Base-by-base conservation (phyloP, 2,113 vertebrate species). In the Panthera leo region DNA sequence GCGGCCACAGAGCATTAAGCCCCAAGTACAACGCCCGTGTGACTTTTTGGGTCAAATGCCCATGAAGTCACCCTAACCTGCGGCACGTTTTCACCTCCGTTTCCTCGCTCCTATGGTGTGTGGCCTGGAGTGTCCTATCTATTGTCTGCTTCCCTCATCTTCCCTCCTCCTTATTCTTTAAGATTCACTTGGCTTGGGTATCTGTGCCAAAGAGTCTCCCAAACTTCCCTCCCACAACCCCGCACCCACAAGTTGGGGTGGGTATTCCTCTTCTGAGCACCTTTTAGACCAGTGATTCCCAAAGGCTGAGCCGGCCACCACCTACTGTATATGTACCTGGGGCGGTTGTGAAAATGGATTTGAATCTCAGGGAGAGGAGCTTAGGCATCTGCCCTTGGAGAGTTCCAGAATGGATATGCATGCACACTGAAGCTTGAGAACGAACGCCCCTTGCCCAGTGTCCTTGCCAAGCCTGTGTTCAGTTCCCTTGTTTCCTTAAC, bases 41-140 rank as follows among this genome's bases (percentile, higher is more conserved):
- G 58, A 5, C 34, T 0, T 0, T 5, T 42, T 3, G 5, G 29
- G 48, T 21, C 48, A 12, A 13, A 5, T 5, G 29, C 68, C 29
- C 16, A 2, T 0, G 34, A 31, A 55, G 19, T 18, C 0, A 39
- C 27, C 27, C 7, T n/a, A 86, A 10, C 34, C n/a, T 5, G 2
- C 3, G 1, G 7, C 39, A 5, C 0, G 29, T 21, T n/a, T 67
- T 19, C 5, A 29, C 11, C 2, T 29, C 18, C 0, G 68, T 13
- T 29, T 83, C 53, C 53, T 63, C 27, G 6, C 15, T 16, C 21
- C 65, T 4, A 2, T 15, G 5, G 23, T 14, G 5, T 31, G 65
- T 31, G 76, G 91, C 79, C 70, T 80, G 34, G 29, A 73, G 27
- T 5, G 6, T 34, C 18, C 31, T 10, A 1, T 27, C 42, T 5